A percentile compares a stretch with the other conserved stretches of the same genome.
phyloP scores from a whole-genome alignment of 2,113 vertebrate genomes.

The Aphyosemion australe region DNA sequence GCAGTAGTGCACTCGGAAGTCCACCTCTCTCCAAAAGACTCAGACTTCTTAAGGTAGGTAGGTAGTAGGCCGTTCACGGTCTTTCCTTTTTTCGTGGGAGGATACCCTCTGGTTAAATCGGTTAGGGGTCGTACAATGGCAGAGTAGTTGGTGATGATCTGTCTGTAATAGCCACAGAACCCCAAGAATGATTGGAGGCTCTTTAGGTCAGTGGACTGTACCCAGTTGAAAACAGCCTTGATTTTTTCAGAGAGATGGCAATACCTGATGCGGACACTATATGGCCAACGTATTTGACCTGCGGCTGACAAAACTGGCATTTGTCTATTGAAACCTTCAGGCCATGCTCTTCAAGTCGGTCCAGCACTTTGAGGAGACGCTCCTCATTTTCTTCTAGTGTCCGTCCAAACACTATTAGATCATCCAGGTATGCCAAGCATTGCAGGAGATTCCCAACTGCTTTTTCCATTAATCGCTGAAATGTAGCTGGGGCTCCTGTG shows the following conservation, averaged over 20 bases:
- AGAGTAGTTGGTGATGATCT: no score
- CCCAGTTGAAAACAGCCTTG: background rate
- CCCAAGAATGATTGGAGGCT: no score
- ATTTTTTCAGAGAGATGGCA: background rate
- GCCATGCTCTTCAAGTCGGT: background rate
- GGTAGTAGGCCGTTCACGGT: background rate
- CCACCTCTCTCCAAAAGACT: background rate
- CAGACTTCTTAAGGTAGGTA: background rate
- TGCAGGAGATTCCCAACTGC: no score
- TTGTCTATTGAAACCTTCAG: background rate
- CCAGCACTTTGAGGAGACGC: no score
- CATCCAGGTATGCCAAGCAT: no score
- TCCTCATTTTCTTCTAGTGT: no score
- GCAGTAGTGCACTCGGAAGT: background rate
- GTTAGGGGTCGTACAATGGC: background rate
- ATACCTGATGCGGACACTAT: background rate
- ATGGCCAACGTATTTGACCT: background rate
- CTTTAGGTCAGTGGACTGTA: no score
- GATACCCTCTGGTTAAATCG: background rate
- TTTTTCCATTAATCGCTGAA: no score
- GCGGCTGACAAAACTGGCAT: background rate
- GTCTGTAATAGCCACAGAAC: no score
- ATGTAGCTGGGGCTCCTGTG: no score
- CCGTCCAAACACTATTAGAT: no score
- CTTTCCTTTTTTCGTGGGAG: background rate